Evolutionary conservation across 2,113 vertebrate species (phyloP).

Genomic region (Pogonocichla stellata): DNA sequence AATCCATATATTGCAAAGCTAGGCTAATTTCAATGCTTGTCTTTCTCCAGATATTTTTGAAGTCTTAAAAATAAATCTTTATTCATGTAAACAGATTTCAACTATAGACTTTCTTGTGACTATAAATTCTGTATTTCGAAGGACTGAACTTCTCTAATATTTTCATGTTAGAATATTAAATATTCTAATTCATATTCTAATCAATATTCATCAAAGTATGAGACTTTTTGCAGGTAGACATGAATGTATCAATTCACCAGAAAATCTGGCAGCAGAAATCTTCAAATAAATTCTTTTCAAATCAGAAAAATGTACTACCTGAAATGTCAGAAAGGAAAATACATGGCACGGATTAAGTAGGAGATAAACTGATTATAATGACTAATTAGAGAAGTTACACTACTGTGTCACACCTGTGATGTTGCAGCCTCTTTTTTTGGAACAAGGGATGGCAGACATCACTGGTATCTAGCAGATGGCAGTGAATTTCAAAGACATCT

Average conservation of each 20-base stretch:
- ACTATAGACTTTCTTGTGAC: neutral
- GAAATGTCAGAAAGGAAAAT: neutral
- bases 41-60: neutral
- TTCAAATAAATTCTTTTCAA: neutral
- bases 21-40: neutral
- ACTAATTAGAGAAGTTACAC: neutral
- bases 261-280: neutral
- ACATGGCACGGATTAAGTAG: neutral
- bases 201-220: no score
- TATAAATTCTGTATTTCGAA: neutral
- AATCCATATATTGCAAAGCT: neutral
- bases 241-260: rapidly evolving
- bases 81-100: neutral
- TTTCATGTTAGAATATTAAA: neutral
- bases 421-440: neutral
- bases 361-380: neutral
- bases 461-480: neutral
- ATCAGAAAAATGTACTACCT: neutral
- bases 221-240: neutral
- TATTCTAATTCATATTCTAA: no score
- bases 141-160: neutral
- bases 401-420: rapidly evolving
- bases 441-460: neutral
- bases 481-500: neutral
- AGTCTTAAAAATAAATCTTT: neutral